These are phyloP conservation scores for Dromius quadrimaculatus DNA, from an alignment of 2,888 invertebrate genomes.

Conservation along the genomic window DNA sequence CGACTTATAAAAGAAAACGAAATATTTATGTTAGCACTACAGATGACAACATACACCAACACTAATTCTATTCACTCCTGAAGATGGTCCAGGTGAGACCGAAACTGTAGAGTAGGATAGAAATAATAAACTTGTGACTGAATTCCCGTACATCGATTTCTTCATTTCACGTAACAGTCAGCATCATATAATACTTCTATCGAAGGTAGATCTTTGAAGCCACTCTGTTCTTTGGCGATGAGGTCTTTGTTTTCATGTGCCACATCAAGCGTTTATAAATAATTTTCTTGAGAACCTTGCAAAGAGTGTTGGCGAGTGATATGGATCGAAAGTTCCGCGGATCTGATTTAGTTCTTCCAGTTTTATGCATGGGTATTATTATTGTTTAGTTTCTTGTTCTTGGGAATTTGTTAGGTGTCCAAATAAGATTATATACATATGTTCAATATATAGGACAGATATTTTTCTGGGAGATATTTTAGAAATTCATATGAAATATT, in stretches of 20 bases:
- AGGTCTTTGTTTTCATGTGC: not conserved
- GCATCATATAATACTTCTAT: too few species aligned
- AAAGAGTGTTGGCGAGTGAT: not conserved
- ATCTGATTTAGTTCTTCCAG: not conserved
- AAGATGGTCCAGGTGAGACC: too few species aligned
- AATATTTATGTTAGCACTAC: too few species aligned
- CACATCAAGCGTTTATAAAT: not conserved
- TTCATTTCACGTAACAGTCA: too few species aligned
- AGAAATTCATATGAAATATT: not conserved
- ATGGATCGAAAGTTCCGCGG: not conserved
- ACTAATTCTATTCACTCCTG: too few species aligned
- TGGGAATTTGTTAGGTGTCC: not conserved
- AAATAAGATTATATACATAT: not conserved
- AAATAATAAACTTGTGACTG: too few species aligned
- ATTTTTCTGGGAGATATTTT: not conserved
- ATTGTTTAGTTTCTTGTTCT: not conserved
- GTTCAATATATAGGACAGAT: not conserved
- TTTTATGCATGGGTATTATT: not conserved
- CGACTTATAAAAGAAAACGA: too few species aligned
- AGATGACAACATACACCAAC: too few species aligned
- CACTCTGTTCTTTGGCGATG: not conserved
- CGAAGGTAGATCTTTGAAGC: not conserved
- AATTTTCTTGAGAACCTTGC: not conserved
- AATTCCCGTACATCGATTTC: too few species aligned
- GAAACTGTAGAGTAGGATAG: too few species aligned